Evolutionary conservation across 2,888 invertebrate species (phyloP).

Genomic region (Phyto melanocephala): DNA sequence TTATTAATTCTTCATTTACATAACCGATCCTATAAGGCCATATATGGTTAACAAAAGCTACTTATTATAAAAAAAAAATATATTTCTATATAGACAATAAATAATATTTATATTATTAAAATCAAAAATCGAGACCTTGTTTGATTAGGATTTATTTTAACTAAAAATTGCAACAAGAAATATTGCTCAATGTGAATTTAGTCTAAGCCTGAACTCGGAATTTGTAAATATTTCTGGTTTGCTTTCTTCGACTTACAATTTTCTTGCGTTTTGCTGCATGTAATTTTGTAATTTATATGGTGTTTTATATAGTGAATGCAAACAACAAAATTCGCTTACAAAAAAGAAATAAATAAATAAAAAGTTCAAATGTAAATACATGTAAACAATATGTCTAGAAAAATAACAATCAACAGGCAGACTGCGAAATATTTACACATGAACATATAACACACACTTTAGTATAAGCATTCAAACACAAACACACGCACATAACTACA

Average conservation of each 20-base stretch:
- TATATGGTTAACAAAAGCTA: too few species aligned
- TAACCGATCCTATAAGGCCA: too few species aligned
- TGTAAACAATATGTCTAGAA: slow-evolving; percentile 55
- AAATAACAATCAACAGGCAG: slow-evolving; percentile 61
- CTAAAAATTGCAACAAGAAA: too few species aligned
- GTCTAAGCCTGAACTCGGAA: too few species aligned
- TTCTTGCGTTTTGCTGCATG: slow-evolving; percentile 41
- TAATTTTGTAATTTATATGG: slow-evolving; percentile 65
- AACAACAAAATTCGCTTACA: neutral
- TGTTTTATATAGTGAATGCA: slow-evolving; percentile 27
- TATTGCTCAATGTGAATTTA: too few species aligned
- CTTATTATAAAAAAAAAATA: too few species aligned
- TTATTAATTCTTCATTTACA: too few species aligned
- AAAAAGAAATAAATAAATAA: slow-evolving; percentile 16
- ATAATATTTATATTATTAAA: too few species aligned
- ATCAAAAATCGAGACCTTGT: too few species aligned
- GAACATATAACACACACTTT: slow-evolving; percentile 2
- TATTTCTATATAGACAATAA: too few species aligned
- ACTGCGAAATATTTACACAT: slow-evolving; percentile 46
- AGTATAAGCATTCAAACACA: neutral
- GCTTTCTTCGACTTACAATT: neutral
- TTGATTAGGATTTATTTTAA: too few species aligned
- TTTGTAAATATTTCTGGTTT: slow-evolving; percentile 1
- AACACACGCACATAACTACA: neutral
- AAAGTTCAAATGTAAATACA: slow-evolving; percentile 43